Base-by-base conservation (phyloP, 1,140 invertebrate species). In the Rhyacophila brunnea region DNA sequence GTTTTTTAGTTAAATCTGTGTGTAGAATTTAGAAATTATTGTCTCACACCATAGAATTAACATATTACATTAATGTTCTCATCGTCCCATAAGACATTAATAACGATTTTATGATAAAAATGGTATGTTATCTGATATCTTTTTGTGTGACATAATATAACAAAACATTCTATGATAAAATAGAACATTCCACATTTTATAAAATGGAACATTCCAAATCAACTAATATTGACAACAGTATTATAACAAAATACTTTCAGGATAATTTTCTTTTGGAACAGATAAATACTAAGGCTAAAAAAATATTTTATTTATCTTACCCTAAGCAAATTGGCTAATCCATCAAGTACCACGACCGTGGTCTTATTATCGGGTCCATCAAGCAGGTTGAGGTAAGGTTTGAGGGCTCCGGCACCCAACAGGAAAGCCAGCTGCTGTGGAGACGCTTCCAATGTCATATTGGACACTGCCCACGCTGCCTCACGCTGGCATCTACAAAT, bases 391-490 rank as follows among this genome's bases (percentile, higher is more conserved):
- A 93, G 93, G 74, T 95, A 93, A 0, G 93, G 92, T 60, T 85
- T 85, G 44, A 98, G 83, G 19, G 95, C 90, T n/a, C 91, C 91
- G 67, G 88, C 84, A 57, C 87, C 80, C 40, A 99, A 87, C 35
- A 99, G 80, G 63, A 87, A 85, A 3, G 87, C 84, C 7, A 92
- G 82, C 78, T 99, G 96, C 20, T 90, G 84, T 46, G 87, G 85
- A 20, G 88, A 91, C 0, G 96, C 97, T 67, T 93, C 96, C 53
- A 98, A 93, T 14, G 96, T 98, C 45, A 97, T 85, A 76, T 99
- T 99, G 48, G 93, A 97, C 34, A 99, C 91, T 0, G 95, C 95
- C 96, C 96, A 99, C 0, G 95, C 95, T 11, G 96, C 96, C 82
- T 99, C 96, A 69, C 98, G 98, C 72, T 99, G 96, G 7, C 94